Evolutionary conservation across 1,140 invertebrate species (phyloP), one percentile per base, ranked within the genome.

Genomic region (Drosophila athabasca): DNA sequence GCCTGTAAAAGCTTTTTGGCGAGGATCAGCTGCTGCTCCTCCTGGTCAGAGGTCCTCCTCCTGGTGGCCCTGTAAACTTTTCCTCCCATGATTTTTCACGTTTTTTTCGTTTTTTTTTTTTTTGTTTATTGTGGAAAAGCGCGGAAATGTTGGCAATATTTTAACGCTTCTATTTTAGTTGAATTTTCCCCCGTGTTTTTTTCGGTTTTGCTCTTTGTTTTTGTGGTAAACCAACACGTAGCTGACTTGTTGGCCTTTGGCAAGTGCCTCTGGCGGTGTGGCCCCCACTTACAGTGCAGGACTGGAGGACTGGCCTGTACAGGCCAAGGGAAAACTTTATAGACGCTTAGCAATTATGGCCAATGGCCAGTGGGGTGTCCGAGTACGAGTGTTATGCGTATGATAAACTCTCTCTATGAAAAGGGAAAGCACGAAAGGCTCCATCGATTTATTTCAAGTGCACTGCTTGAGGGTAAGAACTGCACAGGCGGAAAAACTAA

Each of bases 301-400:
- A 19, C 29, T 59, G 62, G 64, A 70, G 79, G 83, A 85, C 68
- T 77, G 73, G 77, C 45, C 53, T 61, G 55, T 53, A 68, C 69
- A 51, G 17, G 17, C 54, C 80, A 57, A 60, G 64, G 51, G 61
- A 62, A 77, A 87, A 75, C 79, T 85, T 87, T 78, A 81, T 66
- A 82, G 81, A 78, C 78, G 78, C 78, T 87, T 61, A 68, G 82
- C 81, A 87, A 87, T 87, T 85, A 85, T 81, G 78, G 78, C 69
- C 67, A 70, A 4, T 39, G 35, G 35, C 35, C 35, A 39, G 35
- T 13, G 35, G 35, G 35, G 11, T 13, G 35, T 13, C 35, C 35
- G 17, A 19, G 17, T 13, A 1, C 35, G 35, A 39, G 35, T 39
- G 35, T 11, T 39, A 39, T 39, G 11, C 11, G 35, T 39, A 13